Base-by-base conservation (phyloP, 1,140 invertebrate genomes). In the Pseudomyrmex dendroicus region DNA sequence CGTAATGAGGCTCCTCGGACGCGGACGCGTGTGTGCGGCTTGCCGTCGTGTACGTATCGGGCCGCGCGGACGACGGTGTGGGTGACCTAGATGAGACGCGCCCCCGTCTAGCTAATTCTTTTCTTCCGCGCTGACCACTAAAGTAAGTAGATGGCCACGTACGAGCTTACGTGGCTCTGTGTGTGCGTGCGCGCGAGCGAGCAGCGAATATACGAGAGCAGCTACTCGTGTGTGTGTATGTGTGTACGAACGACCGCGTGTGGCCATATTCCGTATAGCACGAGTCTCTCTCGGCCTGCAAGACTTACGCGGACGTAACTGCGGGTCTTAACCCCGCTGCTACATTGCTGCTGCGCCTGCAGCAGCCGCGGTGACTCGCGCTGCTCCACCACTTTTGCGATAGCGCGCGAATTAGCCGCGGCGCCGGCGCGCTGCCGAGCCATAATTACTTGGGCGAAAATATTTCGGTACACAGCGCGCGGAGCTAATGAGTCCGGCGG, bases 91-190 rank as follows among this genome's bases (percentile, higher is more conserved):
- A 94, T 94, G 93, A 94, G 92, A 93, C 92, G 93, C 92, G 92
- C 91, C 92, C 89, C 91, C 91, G 93, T 93, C 93, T 93, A 93
- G 92, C 93, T 94, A 94, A 94, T 94, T 93, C 93, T 93, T 93
- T 94, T 94, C 92, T 93, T 93, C 91, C 91, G 90, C 92, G 91
- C 90, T 92, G 92, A 92, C 92, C 93, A 92, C 93, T 93, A 92
- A 93, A 93, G 92, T 93, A 93, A 94, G 92, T 93, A 94, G 92
- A 94, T 93, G 92, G 92, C 90, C 91, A 91, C 91, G 91, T 93
- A 92, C 91, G 72, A 72, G 89, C 68, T n/a, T 20, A 54, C 25
- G 73, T 59, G 73, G 12, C 82, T 54, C n/a, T 76, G 82, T 84
- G 73, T 61, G 17, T 76, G 85, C 78, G 73, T 61, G 80, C 44